Evolutionary conservation across 2,113 vertebrate genomes (phyloP), one percentile per base, ranked within the genome.

Genomic region (Psittacus erithacus): DNA sequence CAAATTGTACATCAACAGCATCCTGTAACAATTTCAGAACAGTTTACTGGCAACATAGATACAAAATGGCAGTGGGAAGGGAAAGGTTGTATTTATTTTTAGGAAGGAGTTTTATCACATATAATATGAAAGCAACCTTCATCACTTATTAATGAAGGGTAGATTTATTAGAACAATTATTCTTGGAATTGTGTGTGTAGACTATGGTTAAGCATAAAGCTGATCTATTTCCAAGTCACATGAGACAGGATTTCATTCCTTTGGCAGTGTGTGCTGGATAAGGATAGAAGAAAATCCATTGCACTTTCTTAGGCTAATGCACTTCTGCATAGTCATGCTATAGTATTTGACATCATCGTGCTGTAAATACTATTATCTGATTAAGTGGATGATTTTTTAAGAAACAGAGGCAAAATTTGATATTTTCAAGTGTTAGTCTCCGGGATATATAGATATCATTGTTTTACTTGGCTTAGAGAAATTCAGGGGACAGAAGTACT

Each of bases 91-190:
- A 31, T 92, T 70, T 82, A 52, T 24, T 87, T 81, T 87, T 82
- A 87, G 24, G 23, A 83, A 53, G 70, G 19, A 52, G 41, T 88
- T 91, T 68, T 83, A 77, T n/a, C 57, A 89, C 33, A 71, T 76
- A 39, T 63, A 24, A 12, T 31, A 19, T 68, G 31, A 71, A 93
- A 65, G 15, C 11, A 74, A 60, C 24, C 27, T 44, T 53, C 13
- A 67, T 75, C 52, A 60, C 6, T 93, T 95, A 95, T 91, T 92
- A 93, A 74, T 50, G 33, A 96, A 90, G 57, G 19, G 57, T 57
- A 35, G 52, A 75, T 50, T 94, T 82, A 94, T 64, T 70, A 8
- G 15, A 93, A 85, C 71, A 9, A 63, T 95, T 96, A 77, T 87
- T 92, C 53, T 52, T 57, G 69, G 41, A 90, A 83, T 43, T 83